phyloP scores from a whole-genome alignment of 2,113 vertebrate genomes.

The Cynopterus brachyotis region DNA sequence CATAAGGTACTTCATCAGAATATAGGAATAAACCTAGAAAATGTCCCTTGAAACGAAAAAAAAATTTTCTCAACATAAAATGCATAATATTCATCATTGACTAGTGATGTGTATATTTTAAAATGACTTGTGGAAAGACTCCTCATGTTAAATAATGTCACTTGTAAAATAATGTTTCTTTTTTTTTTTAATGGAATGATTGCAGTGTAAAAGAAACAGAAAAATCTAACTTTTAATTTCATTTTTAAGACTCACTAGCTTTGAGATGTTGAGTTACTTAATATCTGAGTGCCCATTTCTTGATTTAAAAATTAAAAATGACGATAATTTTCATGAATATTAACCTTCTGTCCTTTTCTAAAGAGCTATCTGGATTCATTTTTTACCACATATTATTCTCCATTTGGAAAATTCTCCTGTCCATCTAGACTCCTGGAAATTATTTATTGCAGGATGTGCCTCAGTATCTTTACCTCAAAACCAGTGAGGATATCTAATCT shows the following conservation, averaged over 20 bases:
- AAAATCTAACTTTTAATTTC: neutral
- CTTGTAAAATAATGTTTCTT: neutral
- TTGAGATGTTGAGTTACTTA: neutral
- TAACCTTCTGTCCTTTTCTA: neutral
- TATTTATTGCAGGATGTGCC: neutral
- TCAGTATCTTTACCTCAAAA: neutral
- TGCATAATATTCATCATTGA: neutral
- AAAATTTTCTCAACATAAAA: neutral
- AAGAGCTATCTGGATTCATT: neutral
- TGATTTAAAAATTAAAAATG: constrained; percentile 1
- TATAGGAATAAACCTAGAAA: neutral
- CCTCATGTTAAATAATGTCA: neutral
- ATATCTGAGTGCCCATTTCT: neutral
- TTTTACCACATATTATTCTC: neutral
- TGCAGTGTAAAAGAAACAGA: neutral
- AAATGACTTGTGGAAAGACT: neutral
- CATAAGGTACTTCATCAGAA: neutral
- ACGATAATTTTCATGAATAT: neutral
- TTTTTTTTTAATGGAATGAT: neutral
- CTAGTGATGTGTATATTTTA: neutral
- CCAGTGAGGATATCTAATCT: neutral
- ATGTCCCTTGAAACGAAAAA: neutral
- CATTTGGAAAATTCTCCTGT: neutral
- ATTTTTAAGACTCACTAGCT: neutral
- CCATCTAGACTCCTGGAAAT: neutral